phyloP scores from a whole-genome alignment of 2,797 vertebrate genomes.

The Psittacula derbiana region DNA sequence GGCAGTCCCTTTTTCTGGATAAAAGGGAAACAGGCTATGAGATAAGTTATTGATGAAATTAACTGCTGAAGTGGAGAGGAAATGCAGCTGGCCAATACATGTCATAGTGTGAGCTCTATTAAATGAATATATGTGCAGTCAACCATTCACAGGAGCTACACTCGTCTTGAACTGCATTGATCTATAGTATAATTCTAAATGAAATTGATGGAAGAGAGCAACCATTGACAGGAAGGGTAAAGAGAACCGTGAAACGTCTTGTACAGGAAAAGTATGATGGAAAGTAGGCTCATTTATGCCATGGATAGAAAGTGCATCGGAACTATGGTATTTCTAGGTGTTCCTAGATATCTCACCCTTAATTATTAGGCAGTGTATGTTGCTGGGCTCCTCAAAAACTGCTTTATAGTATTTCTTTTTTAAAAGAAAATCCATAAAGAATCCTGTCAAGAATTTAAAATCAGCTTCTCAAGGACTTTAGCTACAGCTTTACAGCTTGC shows the following conservation, averaged over 20 bases:
- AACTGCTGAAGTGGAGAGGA: conserved; percentile 80
- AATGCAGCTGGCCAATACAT: conserved; percentile 73
- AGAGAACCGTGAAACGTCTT: conserved; percentile 87
- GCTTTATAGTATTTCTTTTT: background rate
- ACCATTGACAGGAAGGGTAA: conserved; percentile 90
- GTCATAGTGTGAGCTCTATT: conserved; percentile 75
- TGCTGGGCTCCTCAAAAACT: background rate
- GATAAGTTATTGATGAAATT: conserved; percentile 77
- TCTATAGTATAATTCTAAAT: conserved; percentile 92
- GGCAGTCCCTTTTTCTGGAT: conserved; percentile 58
- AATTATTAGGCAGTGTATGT: background rate
- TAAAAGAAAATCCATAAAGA: background rate
- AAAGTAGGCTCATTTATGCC: conserved; percentile 77
- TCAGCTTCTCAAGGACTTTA: background rate
- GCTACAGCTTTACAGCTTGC: background rate
- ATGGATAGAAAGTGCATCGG: background rate
- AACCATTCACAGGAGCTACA: conserved; percentile 74
- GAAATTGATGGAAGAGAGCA: conserved; percentile 92
- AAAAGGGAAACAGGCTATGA: conserved; percentile 66
- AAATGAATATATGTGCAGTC: conserved; percentile 73
- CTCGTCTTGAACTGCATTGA: conserved; percentile 90
- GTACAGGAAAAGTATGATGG: conserved; percentile 84
- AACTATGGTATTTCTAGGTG: background rate
- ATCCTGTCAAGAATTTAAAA: background rate
- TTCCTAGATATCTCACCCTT: background rate